These are phyloP conservation scores for Nasonia longicornis DNA, from an alignment of 1,140 invertebrate species.

Conservation along the genomic window DNA sequence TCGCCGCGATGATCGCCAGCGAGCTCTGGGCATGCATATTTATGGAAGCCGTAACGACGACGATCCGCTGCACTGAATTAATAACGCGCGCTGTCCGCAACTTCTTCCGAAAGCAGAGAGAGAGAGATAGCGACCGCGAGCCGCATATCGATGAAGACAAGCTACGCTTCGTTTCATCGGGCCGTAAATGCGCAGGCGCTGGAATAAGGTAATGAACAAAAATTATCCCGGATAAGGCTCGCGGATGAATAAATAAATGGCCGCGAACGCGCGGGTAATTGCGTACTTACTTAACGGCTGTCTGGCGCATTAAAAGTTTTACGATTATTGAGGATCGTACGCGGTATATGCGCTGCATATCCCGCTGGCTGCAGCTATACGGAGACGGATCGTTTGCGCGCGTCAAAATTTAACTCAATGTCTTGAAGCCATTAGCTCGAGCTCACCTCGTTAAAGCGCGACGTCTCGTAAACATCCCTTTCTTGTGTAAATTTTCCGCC, in stretches of 20 bases:
- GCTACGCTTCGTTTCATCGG: too few species aligned
- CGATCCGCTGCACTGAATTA: slow-evolving; percentile 51
- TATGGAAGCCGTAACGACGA: slow-evolving; percentile 52
- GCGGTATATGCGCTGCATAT: neutral
- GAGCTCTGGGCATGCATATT: slow-evolving; percentile 16
- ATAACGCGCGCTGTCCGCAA: slow-evolving; percentile 49
- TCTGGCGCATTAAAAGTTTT: slow-evolving; percentile 34
- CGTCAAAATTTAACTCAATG: slow-evolving; percentile 58
- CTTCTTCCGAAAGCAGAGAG: slow-evolving; percentile 51
- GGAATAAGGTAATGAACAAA: slow-evolving; percentile 12
- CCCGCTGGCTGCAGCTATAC: neutral
- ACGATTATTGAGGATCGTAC: slow-evolving; percentile 26
- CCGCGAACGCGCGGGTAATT: neutral
- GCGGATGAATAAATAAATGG: slow-evolving; percentile 26
- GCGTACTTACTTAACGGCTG: slow-evolving; percentile 13
- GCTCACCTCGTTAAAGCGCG: slow-evolving; percentile 47
- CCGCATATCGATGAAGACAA: slow-evolving; percentile 55
- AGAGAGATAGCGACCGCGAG: slow-evolving; percentile 41
- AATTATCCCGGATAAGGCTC: slow-evolving; percentile 6
- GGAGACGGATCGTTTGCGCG: slow-evolving; percentile 21
- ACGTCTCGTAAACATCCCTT: slow-evolving; percentile 54
- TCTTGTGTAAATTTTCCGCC: slow-evolving; percentile 49
- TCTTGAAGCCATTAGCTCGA: slow-evolving; percentile 55
- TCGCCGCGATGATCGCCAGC: too few species aligned
- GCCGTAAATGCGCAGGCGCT: neutral